These are phyloP conservation scores for Baronia brevicornis DNA, from an alignment of 2,888 invertebrate genomes.

Conservation along the genomic window DNA sequence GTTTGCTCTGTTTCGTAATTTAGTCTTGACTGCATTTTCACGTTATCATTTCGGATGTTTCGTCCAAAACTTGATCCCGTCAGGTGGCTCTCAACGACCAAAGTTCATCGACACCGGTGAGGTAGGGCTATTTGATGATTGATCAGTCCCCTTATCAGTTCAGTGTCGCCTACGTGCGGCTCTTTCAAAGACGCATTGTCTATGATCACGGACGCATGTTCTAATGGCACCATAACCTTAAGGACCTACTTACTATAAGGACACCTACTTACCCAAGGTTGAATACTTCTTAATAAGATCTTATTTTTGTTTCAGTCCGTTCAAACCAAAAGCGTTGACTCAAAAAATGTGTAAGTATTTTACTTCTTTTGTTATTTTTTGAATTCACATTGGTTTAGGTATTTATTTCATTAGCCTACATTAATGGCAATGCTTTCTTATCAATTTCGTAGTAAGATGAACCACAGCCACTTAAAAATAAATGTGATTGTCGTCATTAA, in stretches of 20 bases:
- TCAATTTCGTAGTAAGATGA: background rate
- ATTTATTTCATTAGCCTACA: background rate
- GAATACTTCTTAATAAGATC: conserved; percentile 21
- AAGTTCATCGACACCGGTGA: conserved; percentile 66
- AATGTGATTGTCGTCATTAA: background rate
- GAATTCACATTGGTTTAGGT: background rate
- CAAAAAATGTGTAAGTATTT: conserved; percentile 50
- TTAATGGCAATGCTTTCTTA: no score
- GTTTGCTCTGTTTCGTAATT: conserved; percentile 17
- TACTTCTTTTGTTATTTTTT: background rate
- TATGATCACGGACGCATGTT: conserved; percentile 44
- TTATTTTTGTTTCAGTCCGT: conserved; percentile 59
- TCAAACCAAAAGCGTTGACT: conserved; percentile 33
- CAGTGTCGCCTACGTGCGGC: conserved; percentile 68
- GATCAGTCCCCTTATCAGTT: conserved; percentile 69
- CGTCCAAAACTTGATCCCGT: conserved; percentile 53
- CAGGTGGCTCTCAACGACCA: conserved; percentile 49
- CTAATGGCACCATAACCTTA: conserved; percentile 38
- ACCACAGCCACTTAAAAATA: no score
- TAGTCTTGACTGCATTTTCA: conserved; percentile 13
- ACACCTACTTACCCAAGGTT: conserved; percentile 15
- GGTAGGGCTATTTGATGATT: conserved; percentile 69
- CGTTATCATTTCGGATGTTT: conserved; percentile 39
- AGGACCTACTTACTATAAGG: background rate
- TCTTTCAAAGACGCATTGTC: conserved; percentile 69